These are phyloP conservation scores for Mobula hypostoma DNA, from an alignment of 2,113 vertebrate genomes.

Conservation along the genomic window DNA sequence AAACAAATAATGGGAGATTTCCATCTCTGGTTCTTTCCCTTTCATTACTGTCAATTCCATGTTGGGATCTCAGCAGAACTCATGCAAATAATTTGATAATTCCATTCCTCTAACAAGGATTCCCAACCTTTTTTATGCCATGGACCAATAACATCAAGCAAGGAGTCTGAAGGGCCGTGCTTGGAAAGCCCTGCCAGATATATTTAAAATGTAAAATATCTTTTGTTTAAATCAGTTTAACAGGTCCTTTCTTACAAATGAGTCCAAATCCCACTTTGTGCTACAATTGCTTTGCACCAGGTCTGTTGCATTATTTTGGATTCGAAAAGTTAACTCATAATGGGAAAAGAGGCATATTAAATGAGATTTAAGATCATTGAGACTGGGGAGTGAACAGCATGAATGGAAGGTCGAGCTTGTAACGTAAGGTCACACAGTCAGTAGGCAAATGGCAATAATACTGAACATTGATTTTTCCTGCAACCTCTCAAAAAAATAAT, in stretches of 20 bases:
- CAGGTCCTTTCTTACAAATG: neutral
- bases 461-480: neutral
- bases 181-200: too few species aligned
- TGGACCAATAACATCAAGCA: too few species aligned
- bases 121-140: too few species aligned
- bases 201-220: neutral
- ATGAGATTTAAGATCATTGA: neutral
- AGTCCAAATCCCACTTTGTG: neutral
- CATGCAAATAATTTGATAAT: neutral
- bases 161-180: too few species aligned
- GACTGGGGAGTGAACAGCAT: neutral
- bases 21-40: neutral
- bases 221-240: neutral
- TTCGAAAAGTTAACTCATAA: neutral
- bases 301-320: neutral
- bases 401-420: neutral
- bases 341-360: neutral
- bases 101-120: neutral
- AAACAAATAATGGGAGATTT: neutral
- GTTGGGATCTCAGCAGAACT: neutral
- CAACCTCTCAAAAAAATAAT: neutral
- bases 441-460: neutral
- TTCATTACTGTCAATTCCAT: neutral
- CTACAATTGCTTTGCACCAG: neutral
- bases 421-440: neutral